Evolutionary conservation across 2,888 invertebrate genomes (phyloP).

Genomic region (Dasypogon diadema): DNA sequence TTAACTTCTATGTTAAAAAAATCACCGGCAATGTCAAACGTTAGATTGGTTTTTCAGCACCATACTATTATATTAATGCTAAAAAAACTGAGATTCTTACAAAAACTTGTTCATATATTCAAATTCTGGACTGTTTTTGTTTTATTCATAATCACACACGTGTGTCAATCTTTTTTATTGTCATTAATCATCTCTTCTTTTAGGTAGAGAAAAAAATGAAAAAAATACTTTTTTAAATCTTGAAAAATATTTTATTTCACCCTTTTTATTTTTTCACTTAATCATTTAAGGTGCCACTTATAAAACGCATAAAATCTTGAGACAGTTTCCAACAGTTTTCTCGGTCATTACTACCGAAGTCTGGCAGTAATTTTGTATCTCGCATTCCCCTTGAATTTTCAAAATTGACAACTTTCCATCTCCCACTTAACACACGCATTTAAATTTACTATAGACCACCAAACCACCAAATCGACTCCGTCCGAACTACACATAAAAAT

Average conservation of each 20-base stretch:
- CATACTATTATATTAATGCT: too few species aligned
- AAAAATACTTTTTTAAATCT: neutral
- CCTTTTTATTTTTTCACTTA: neutral
- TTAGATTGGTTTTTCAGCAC: too few species aligned
- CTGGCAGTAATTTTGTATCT: neutral
- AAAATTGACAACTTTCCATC: neutral
- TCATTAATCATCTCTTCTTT: neutral
- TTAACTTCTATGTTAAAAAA: too few species aligned
- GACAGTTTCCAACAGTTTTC: neutral
- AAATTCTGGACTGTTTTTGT: too few species aligned
- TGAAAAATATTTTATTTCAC: neutral
- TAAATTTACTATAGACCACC: neutral
- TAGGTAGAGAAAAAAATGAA: neutral
- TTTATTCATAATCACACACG: neutral
- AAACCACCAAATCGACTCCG: neutral
- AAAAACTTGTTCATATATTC: too few species aligned
- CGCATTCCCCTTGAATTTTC: neutral
- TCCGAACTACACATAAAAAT: neutral
- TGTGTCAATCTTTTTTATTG: neutral
- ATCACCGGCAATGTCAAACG: too few species aligned
- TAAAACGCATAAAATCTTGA: neutral
- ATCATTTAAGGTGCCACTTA: neutral
- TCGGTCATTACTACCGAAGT: slow-evolving; percentile 12
- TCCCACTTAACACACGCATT: neutral
- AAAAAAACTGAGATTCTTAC: too few species aligned